Base-by-base conservation (phyloP, 2,113 vertebrate species). In the Amblyornis subalaris region DNA sequence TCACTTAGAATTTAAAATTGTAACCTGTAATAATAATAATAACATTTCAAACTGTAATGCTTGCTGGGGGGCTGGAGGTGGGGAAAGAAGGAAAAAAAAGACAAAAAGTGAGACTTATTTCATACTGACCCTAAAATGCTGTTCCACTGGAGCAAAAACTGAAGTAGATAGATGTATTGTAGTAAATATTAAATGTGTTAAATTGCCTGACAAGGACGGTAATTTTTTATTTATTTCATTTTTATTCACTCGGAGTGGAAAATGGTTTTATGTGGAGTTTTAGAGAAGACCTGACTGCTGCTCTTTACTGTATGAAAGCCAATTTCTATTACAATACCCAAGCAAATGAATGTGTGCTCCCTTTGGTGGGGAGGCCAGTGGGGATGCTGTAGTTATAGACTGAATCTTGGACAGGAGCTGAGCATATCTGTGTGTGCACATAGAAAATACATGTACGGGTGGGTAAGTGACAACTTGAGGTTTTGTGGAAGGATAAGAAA, bases 361-460 rank as follows among this genome's bases (percentile, higher is more conserved):
- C 29, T 82, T 79, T 70, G 54, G 16, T 53, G 2, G 22, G 29
- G 35, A 76, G 54, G 33, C 64, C 50, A 38, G 14, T 26, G 53
- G 45, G 24, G 23, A 33, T 73, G 58, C 44, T 67, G 44, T 83
- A 62, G 12, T n/a, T 53, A 8, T 24, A 35, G 77, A 10, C 40
- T 73, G 77, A 45, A 12, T 89, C 91, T 64, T 66, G 47, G 19
- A 40, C 31, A 66, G 50, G 36, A 80, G 45, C 33, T 89, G 35
- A 75, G 57, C 17, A 10, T 0, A 0, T 66, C 47, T 67, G 21
- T 51, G 15, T 1, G 1, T 1, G 1, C 33, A 48, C 0, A 0
- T 44, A 45, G 44, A 80, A 83, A 24, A 66, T 29, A 14, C 13
- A 15, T 0, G 0, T 7, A 9, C 0, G 4, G 11, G 16, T 53